phyloP scores from a whole-genome alignment of 2,888 invertebrate genomes.

The Seira sanloemensis region DNA sequence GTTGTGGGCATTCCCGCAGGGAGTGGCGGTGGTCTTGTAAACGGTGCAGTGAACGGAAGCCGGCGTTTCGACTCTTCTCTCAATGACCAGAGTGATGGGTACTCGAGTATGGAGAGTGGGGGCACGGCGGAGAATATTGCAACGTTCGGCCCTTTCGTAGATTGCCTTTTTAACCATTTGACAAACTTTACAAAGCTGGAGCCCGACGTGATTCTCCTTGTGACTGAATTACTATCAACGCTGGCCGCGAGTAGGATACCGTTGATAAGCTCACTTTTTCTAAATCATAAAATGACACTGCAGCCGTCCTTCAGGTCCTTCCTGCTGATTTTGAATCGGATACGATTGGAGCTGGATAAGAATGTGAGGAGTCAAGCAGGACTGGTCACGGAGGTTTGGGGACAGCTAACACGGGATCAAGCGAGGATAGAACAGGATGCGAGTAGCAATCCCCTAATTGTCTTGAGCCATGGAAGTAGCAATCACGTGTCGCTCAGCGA shows the following conservation, averaged over 20 bases:
- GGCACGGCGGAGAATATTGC: conserved; percentile 37
- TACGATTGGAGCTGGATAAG: conserved; percentile 68
- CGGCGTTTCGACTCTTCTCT: conserved; percentile 26
- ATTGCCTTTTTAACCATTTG: conserved; percentile 66
- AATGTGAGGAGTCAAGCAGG: conserved; percentile 48
- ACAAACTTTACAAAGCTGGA: conserved; percentile 63
- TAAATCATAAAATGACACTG: conserved; percentile 69
- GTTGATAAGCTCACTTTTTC: conserved; percentile 66
- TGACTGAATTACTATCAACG: conserved; percentile 69
- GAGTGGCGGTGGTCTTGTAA: neutral
- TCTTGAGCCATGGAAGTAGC: too few relatives aligned
- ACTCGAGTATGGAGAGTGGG: conserved; percentile 62
- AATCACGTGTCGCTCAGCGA: conserved; percentile 3
- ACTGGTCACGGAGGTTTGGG: conserved; percentile 64
- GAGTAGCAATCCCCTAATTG: neutral
- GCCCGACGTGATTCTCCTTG: conserved; percentile 68
- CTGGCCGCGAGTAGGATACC: conserved; percentile 70
- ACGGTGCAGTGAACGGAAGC: neutral
- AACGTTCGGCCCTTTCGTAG: conserved; percentile 71
- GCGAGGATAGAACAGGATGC: conserved; percentile 30
- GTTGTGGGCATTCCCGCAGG: neutral
- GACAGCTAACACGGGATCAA: conserved; percentile 37
- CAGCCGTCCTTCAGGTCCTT: conserved; percentile 72
- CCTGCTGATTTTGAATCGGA: conserved; percentile 68
- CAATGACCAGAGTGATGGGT: conserved; percentile 65